phyloP scores from a whole-genome alignment of 23 tunicate species.

The Ascidia mentula region DNA sequence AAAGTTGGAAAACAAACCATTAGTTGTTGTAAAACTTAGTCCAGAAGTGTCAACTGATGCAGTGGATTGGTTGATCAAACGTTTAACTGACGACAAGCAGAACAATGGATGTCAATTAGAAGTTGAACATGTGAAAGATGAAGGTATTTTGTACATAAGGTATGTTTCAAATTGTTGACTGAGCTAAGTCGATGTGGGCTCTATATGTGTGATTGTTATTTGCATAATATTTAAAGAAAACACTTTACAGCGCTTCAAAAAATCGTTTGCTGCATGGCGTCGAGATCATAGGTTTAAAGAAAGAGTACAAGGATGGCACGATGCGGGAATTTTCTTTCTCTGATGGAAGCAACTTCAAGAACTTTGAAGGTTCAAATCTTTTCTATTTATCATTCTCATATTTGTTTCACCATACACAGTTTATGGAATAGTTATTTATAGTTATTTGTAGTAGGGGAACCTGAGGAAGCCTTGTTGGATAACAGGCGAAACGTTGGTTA shows the following conservation, averaged over 20 bases:
- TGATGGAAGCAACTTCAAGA: slow-evolving; percentile 46
- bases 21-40: slow-evolving; percentile 31
- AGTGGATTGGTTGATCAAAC: slow-evolving; percentile 25
- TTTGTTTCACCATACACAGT: neutral
- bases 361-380: slow-evolving; percentile 33
- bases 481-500: no score
- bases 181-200: neutral
- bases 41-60: slow-evolving; percentile 35
- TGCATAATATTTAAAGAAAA: neutral
- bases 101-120: slow-evolving; percentile 46
- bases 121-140: slow-evolving; percentile 4
- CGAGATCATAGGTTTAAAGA: slow-evolving; percentile 47
- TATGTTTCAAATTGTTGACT: neutral
- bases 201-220: neutral
- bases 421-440: no score
- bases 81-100: slow-evolving; percentile 19
- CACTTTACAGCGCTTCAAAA: slow-evolving; percentile 45
- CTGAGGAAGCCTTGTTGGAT: no score
- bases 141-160: slow-evolving; percentile 16
- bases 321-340: slow-evolving; percentile 46
- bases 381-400: neutral
- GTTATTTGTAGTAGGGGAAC: no score
- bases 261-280: slow-evolving; percentile 48
- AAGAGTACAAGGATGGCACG: slow-evolving; percentile 58
- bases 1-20: slow-evolving; percentile 2